Evolutionary conservation across 2,113 vertebrate species (phyloP), one percentile per base, ranked within the genome.

Genomic region (Pterophyllum scalare): DNA sequence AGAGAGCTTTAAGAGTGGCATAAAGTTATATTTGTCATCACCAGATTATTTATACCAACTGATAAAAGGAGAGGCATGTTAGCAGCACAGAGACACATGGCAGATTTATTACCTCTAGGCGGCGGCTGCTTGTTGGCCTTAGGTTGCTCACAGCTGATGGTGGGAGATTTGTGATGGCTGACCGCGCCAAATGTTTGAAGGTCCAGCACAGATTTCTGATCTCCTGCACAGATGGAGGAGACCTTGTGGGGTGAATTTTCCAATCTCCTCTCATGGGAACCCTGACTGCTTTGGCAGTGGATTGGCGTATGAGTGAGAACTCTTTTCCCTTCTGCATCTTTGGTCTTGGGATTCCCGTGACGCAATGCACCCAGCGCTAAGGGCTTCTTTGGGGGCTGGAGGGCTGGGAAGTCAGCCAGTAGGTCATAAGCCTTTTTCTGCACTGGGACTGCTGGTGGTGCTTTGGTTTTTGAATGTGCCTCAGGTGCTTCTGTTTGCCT

Each of bases 331-430:
- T 77, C 24, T 70, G 35, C 33, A 24, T 20, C 24, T 28, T 38
- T 72, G 28, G 77, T 59, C 22, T 80, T 82, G 54, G 56, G 75
- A 82, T 62, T 82, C 70, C 77, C 59, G 19, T 52, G 67, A 54
- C 0, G 6, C 60, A 58, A 9, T 33, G 22, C 46, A 38, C 57
- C 49, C 49, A 76, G 6, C 1, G 15, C 46, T 26, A 49, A 81
- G 58, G 72, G 61, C 35, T 64, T 86, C 67, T 70, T 12, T 38
- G 40, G 74, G 70, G 80, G 70, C 61, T 70, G 80, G 17, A 91
- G 91, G 24, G 87, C 81, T 0, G 86, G 88, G 59, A 90, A 92
- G 77, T 93, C 87, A 49, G 87, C 81, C 85, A 87, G 74, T 4
- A 91, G 92, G 85, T 94, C 85, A 11, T 77, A 89, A 52, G 77